A percentile compares a stretch with the other conserved stretches of the same genome.
These are phyloP conservation scores for Pollenia angustigena DNA, from an alignment of 2,888 invertebrate species.

Conservation along the genomic window DNA sequence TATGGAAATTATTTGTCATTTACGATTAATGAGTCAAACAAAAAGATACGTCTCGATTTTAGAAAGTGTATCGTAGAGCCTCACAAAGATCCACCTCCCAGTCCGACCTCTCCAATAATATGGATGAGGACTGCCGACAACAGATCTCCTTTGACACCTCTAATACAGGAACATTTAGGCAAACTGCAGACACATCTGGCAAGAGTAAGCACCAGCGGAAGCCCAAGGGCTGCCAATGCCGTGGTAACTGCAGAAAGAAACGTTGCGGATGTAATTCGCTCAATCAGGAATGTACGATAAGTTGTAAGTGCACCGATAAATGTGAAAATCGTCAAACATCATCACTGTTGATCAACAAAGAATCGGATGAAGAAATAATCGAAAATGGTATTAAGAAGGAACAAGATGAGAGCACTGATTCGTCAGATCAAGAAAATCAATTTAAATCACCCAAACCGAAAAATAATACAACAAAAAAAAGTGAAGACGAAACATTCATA, in stretches of 20 bases:
- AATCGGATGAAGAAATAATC: slow-evolving; percentile 41
- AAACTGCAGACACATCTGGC: slow-evolving; percentile 66
- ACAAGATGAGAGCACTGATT: slow-evolving; percentile 15
- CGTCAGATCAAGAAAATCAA: slow-evolving; percentile 42
- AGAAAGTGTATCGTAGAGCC: slow-evolving; percentile 34
- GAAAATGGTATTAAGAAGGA: slow-evolving; percentile 46
- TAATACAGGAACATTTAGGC: slow-evolving; percentile 64
- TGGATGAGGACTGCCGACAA: slow-evolving; percentile 49
- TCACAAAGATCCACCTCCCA: slow-evolving; percentile 45
- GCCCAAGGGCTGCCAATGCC: slow-evolving; percentile 76
- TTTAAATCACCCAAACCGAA: slow-evolving; percentile 46
- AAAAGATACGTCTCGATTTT: slow-evolving; percentile 66
- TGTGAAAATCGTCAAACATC: slow-evolving; percentile 64
- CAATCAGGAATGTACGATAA: slow-evolving; percentile 72
- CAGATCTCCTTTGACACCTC: slow-evolving; percentile 64
- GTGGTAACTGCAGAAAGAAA: slow-evolving; percentile 76
- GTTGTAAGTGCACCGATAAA: slow-evolving; percentile 65
- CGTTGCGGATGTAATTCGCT: slow-evolving; percentile 78
- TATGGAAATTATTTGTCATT: slow-evolving; percentile 7
- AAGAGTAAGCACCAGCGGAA: slow-evolving; percentile 67
- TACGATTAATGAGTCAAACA: slow-evolving; percentile 51
- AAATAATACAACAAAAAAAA: slow-evolving; percentile 31
- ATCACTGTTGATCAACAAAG: slow-evolving; percentile 28
- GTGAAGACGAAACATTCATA: slow-evolving; percentile 58
- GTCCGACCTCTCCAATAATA: slow-evolving; percentile 48